phyloP scores from a whole-genome alignment of 64 coral and sea anemone species.

The Orbicella faveolata region DNA sequence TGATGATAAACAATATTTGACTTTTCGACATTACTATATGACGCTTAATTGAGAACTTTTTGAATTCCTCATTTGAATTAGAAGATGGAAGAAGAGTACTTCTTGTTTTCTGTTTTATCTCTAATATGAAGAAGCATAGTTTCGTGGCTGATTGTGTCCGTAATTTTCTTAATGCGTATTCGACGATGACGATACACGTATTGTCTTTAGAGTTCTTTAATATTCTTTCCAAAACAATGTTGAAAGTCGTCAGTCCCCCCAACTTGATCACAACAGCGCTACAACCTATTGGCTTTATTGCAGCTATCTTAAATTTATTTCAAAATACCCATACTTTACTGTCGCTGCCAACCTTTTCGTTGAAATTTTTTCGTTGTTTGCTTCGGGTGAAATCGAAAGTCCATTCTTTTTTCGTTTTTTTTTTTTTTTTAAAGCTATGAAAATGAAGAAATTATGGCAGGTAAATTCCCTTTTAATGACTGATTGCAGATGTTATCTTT shows the following conservation, averaged over 20 bases:
- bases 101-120: not conserved
- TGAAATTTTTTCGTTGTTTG: too few relatives aligned
- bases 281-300: not conserved
- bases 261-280: not conserved
- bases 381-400: too few relatives aligned
- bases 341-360: too few relatives aligned
- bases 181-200: too few relatives aligned
- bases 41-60: not conserved
- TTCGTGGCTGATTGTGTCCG: not conserved
- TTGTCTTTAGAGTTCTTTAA: not conserved
- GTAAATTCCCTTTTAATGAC: not conserved
- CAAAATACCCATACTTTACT: not conserved
- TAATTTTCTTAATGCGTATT: not conserved
- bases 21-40: not conserved
- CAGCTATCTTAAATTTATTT: not conserved
- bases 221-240: not conserved
- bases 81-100: not conserved
- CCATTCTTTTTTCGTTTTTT: too few relatives aligned
- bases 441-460: not conserved
- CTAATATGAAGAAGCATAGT: too few relatives aligned
- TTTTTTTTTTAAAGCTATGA: too few relatives aligned
- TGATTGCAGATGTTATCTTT: slow-evolving; percentile 1
- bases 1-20: not conserved
- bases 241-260: not conserved
- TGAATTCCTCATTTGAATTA: not conserved